Percentiles rank a stretch among this genome's conserved stretches.
Evolutionary conservation across 1,140 invertebrate genomes (phyloP).

Genomic region (Drosophila parvula): DNA sequence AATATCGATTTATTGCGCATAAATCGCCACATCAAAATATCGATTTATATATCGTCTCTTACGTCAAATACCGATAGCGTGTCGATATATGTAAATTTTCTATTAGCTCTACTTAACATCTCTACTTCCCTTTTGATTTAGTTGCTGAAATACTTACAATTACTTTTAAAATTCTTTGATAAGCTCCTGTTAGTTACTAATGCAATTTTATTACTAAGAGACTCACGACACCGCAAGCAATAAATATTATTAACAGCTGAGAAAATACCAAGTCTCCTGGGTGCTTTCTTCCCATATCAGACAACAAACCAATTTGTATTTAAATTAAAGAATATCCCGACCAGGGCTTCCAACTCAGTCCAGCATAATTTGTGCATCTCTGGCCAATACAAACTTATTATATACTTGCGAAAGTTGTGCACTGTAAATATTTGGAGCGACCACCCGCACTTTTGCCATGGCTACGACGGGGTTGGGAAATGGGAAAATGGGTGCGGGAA

Average conservation of each 20-base stretch:
- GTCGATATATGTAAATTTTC: no score
- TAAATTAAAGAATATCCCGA: constrained; percentile 3
- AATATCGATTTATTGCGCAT: no score
- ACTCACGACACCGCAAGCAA: not conserved
- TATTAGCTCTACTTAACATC: no score
- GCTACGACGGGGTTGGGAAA: constrained; percentile 10
- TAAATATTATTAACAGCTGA: not conserved
- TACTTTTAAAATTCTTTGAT: not conserved
- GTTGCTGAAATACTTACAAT: not conserved
- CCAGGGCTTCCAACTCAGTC: not conserved
- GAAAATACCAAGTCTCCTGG: not conserved
- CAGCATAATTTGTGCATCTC: constrained; percentile 35
- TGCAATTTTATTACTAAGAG: not conserved
- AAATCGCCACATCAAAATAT: no score
- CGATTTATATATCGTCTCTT: no score
- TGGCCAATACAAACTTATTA: constrained; percentile 63
- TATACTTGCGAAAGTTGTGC: constrained; percentile 65
- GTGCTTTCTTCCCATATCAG: not conserved
- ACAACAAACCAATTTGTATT: constrained; percentile 10
- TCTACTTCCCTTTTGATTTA: not conserved
- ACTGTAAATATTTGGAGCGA: constrained; percentile 69
- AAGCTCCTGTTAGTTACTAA: not conserved
- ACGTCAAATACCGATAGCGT: no score
- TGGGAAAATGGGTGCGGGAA: constrained; percentile 9
- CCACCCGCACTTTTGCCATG: constrained; percentile 39